Conservation (phyloP, 2,797 vertebrate species). For the Danionella dracula region DNA sequence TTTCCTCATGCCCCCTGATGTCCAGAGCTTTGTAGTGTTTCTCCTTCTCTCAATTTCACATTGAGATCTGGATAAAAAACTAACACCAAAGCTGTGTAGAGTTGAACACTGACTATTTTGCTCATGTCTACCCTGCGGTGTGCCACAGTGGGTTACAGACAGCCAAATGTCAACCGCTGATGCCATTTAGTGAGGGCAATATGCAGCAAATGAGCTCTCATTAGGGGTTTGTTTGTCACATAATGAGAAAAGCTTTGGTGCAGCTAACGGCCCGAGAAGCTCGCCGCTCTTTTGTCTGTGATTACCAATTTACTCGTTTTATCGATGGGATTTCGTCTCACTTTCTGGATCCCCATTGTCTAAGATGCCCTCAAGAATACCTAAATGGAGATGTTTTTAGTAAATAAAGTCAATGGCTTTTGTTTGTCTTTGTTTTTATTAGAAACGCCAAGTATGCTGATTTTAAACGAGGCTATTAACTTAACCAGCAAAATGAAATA, state of each 20-base stretch:
- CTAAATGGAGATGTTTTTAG: neutral
- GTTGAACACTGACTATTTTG: constrained; percentile 18
- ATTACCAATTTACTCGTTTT: constrained; percentile 29
- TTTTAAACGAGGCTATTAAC: too few relatives aligned
- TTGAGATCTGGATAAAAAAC: neutral
- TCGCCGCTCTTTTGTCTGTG: constrained; percentile 20
- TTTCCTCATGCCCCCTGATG: constrained; percentile 9
- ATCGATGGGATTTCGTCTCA: constrained; percentile 7
- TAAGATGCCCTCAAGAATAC: neutral
- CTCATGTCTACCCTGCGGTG: constrained; percentile 16
- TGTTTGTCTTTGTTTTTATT: neutral
- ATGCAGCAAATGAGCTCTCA: constrained; percentile 59
- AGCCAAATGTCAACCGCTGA: constrained; percentile 49
- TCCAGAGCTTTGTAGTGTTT: neutral
- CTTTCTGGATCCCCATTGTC: constrained; percentile 9
- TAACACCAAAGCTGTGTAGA: neutral
- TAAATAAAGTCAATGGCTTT: neutral
- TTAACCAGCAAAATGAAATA: too few relatives aligned
- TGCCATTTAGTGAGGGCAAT: constrained; percentile 47
- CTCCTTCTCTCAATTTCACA: neutral
- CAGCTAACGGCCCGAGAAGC: constrained; percentile 33
- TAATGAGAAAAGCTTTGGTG: constrained; percentile 51
- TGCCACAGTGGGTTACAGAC: constrained; percentile 34
- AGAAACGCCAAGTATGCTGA: too few relatives aligned
- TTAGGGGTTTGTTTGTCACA: constrained; percentile 57